A percentile compares a stretch with the other conserved stretches of the same genome.
Evolutionary conservation across 2,797 vertebrate genomes (phyloP).

Genomic region (Rachycentron canadum): DNA sequence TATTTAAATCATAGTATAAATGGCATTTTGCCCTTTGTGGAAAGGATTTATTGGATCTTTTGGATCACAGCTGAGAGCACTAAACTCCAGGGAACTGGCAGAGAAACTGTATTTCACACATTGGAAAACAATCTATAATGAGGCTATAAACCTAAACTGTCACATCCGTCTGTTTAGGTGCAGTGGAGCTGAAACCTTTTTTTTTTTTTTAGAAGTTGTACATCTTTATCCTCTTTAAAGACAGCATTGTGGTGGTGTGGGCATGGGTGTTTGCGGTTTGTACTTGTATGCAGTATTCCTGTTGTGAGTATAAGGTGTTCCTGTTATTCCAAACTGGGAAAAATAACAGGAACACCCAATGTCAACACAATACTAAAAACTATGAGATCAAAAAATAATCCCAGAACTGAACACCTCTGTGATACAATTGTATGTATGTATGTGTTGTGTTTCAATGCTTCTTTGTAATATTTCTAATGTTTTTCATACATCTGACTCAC

Average conservation of each 20-base stretch:
- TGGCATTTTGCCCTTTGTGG: background rate
- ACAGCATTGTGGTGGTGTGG: background rate
- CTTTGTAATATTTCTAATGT: no score
- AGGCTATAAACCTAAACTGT: conserved; percentile 8
- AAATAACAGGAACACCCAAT: conserved; percentile 23
- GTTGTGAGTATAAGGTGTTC: conserved; percentile 3
- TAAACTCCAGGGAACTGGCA: conserved; percentile 19
- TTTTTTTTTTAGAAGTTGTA: background rate
- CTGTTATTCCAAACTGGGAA: conserved; percentile 5
- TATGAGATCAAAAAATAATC: background rate
- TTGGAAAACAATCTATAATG: background rate
- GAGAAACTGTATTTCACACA: conserved; percentile 33
- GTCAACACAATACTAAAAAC: conserved; percentile 1
- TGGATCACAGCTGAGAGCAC: background rate
- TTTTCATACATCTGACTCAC: background rate
- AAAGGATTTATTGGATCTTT: conserved; percentile 23
- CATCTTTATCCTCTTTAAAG: background rate
- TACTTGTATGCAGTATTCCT: background rate
- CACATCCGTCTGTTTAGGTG: background rate
- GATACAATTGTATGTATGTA: no score
- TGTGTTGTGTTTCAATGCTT: no score
- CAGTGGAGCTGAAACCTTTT: conserved; percentile 11
- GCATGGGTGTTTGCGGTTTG: background rate
- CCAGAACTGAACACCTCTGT: background rate
- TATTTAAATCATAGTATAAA: background rate